A percentile compares a stretch with the other conserved stretches of the same genome.
phyloP scores from a whole-genome alignment of 2,113 vertebrate species.

The Sarotherodon lohbergeri region DNA sequence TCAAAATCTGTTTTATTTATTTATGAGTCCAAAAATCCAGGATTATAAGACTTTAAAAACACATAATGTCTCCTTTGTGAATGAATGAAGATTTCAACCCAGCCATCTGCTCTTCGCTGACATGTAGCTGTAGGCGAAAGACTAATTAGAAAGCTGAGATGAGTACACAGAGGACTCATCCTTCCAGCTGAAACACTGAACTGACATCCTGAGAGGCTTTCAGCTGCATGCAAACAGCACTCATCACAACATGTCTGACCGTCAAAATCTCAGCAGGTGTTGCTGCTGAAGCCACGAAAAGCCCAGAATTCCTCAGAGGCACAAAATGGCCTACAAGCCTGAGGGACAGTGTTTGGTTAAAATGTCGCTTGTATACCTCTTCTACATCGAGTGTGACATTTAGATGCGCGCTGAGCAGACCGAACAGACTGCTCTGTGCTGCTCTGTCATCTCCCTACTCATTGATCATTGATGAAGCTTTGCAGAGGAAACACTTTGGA shows the following conservation, averaged over 20 bases:
- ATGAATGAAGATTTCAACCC: not conserved
- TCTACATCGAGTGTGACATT: not conserved
- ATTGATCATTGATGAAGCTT: conserved; percentile 44
- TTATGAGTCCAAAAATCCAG: not conserved
- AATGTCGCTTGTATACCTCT: not conserved
- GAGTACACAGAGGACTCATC: not conserved
- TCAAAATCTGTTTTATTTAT: not conserved
- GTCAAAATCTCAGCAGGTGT: not conserved
- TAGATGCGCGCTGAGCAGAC: accelerated
- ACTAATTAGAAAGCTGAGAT: conserved; percentile 5
- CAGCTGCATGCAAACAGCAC: not conserved
- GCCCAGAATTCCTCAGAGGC: not conserved
- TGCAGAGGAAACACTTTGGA: not conserved
- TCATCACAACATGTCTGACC: not conserved
- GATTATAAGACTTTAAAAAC: not conserved
- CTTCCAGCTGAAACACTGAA: not conserved
- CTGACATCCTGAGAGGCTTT: not conserved
- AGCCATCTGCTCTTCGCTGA: conserved; percentile 8
- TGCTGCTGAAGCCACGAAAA: not conserved
- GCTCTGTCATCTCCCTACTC: not conserved
- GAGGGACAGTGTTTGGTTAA: not conserved
- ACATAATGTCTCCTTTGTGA: not conserved
- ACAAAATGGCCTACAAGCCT: not conserved
- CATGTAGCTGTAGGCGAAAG: not conserved
- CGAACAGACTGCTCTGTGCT: not conserved